These are phyloP conservation scores for Rhabdomys pumilio DNA, from an alignment of 2,797 vertebrate genomes.

Conservation along the genomic window DNA sequence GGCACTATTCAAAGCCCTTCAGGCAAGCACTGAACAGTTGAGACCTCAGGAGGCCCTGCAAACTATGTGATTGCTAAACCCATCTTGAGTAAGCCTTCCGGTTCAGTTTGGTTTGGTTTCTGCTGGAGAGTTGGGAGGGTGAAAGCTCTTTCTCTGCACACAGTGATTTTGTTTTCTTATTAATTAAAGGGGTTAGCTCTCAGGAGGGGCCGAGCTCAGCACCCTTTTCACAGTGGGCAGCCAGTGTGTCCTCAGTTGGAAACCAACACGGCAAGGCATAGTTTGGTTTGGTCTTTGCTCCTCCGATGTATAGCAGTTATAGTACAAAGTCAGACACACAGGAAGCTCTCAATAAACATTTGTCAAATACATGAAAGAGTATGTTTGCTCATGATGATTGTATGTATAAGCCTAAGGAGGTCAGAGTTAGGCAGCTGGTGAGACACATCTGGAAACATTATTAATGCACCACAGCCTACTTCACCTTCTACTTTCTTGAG, in stretches of 20 bases:
- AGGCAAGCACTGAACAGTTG: background rate
- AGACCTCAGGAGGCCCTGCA: background rate
- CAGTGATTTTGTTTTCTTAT: background rate
- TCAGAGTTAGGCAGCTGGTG: background rate
- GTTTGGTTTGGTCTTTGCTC: slow-evolving; percentile 4
- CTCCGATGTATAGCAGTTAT: background rate
- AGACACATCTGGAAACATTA: background rate
- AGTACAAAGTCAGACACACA: background rate
- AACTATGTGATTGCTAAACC: background rate
- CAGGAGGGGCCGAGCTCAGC: background rate
- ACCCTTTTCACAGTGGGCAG: background rate
- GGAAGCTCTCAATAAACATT: slow-evolving; percentile 31
- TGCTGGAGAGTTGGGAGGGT: background rate
- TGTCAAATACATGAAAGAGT: background rate
- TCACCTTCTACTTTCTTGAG: background rate
- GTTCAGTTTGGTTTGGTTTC: slow-evolving; percentile 4
- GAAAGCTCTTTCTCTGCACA: background rate
- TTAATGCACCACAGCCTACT: background rate
- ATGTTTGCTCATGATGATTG: background rate
- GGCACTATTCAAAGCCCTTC: background rate
- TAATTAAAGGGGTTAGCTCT: background rate
- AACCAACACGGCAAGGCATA: background rate
- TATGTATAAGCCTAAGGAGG: background rate
- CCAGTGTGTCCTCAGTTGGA: background rate
- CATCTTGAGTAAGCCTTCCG: background rate